Percentiles rank a stretch among this genome's conserved stretches.
Conservation (phyloP, 2,113 vertebrate species). For the Alaudala cheleensis region DNA sequence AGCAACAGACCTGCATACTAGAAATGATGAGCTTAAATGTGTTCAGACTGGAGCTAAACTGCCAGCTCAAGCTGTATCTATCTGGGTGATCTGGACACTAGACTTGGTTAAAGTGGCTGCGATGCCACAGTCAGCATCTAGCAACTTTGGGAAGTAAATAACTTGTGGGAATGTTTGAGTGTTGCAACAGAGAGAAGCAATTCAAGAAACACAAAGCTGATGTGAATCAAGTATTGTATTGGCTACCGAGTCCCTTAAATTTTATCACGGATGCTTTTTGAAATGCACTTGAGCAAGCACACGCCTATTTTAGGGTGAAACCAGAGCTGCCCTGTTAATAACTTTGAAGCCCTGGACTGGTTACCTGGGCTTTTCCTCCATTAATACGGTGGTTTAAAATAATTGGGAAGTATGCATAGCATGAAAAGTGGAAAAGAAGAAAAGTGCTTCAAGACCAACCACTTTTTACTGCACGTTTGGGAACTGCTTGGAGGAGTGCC, state of each 20-base stretch:
- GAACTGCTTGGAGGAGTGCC: conserved; percentile 32
- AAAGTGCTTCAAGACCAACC: conserved; percentile 44
- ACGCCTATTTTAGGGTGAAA: not conserved
- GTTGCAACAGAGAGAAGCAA: not conserved
- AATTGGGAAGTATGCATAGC: conserved; percentile 3
- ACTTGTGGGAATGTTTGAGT: not conserved
- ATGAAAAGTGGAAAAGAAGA: conserved; percentile 11
- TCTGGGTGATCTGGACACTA: not conserved
- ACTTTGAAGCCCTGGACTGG: not conserved
- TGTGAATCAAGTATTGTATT: not conserved
- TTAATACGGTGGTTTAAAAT: conserved; percentile 15
- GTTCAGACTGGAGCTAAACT: not conserved
- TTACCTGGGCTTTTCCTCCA: not conserved
- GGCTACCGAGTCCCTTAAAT: not conserved
- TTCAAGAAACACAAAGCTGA: not conserved
- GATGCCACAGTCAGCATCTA: not conserved
- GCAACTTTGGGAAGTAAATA: not conserved
- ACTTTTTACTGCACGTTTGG: conserved; percentile 8
- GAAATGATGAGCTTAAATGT: not conserved
- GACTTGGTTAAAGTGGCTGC: not conserved
- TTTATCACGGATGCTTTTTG: not conserved
- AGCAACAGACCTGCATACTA: not conserved
- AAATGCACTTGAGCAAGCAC: not conserved
- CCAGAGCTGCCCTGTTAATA: not conserved
- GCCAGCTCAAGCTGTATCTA: not conserved